Base-by-base conservation (phyloP, 2,797 vertebrate species). In the Propithecus perrieri region DNA sequence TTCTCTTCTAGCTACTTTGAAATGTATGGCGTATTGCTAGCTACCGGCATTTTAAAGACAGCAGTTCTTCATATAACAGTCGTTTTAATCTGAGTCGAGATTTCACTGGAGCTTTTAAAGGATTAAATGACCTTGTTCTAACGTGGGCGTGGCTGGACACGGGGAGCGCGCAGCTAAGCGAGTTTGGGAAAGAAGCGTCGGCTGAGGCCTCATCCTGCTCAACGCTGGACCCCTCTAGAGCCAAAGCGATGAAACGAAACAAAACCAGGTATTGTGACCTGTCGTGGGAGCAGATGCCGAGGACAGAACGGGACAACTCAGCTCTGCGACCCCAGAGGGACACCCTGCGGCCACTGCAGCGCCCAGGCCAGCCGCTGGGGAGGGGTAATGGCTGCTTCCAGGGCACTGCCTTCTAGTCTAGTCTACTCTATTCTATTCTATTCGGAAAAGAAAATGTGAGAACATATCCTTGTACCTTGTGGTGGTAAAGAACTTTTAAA, bases 61-160 rank as follows among this genome's bases (percentile, higher is more conserved):
- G 48, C 8, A 33, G 35, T 8, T 38, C 38, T 50, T 43, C 33
- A 0, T 33, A 14, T 18, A 0, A n/a, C 2, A 41, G 20, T 22
- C 14, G 0, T 2, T 13, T 48, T 57, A 8, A 12, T 5, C n/a
- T 53, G 33, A 28, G 46, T 35, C 26, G 12, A 41, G 59, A 20
- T 3, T 33, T 35, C 76, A 12, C 20, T 12, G 4, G 35, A 3
- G 1, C 7, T 28, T 59, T 61, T 30, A 1, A 2, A 41, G 50
- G 24, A 33, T 3, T 10, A 17, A 4, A 28, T 30, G 2, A 30
- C 33, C 46, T 38, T 43, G n/a, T 14, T 55, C 46, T 7, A 9
- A 22, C 35, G 0, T 4, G 2, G 17, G 7, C 18, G 0, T 9
- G 28, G 12, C 13, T 18, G 5, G 7, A 69, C 14, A 1, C 10